Conservation (phyloP, 2,797 vertebrate genomes). For the Merluccius polli region DNA sequence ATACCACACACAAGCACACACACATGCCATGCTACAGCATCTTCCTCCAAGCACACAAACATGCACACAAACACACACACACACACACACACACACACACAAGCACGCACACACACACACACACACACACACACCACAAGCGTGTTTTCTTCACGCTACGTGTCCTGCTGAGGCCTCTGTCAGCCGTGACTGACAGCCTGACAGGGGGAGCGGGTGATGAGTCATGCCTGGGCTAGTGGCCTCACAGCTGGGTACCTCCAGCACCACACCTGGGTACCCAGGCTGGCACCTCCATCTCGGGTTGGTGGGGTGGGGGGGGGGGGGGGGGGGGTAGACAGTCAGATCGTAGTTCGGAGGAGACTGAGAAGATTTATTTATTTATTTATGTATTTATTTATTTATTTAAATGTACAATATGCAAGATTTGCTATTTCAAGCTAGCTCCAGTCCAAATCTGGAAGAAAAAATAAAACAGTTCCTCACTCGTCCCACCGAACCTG, state of each 20-base stretch:
- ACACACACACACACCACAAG: too few relatives aligned
- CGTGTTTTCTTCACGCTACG: slow-evolving; percentile 24
- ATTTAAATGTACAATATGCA: not conserved
- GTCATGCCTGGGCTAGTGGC: slow-evolving; percentile 68
- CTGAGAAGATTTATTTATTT: not conserved
- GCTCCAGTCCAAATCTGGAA: not conserved
- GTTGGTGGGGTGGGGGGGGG: slow-evolving; percentile 11
- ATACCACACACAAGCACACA: not conserved
- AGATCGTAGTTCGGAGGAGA: not conserved
- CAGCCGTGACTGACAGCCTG: slow-evolving; percentile 65
- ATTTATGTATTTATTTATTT: not conserved
- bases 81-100: too few relatives aligned
- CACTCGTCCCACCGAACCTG: not conserved
- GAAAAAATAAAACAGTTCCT: not conserved
- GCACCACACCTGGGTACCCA: slow-evolving; percentile 68
- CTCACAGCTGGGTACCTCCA: slow-evolving; percentile 70
- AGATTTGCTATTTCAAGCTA: not conserved
- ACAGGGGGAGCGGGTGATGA: slow-evolving; percentile 57
- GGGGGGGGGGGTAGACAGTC: slow-evolving; percentile 8
- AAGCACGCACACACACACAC: too few relatives aligned
- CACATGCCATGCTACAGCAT: too few relatives aligned
- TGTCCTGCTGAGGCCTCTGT: slow-evolving; percentile 60
- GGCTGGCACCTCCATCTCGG: slow-evolving; percentile 44
- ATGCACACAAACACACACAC: too few relatives aligned
- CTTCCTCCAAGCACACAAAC: too few relatives aligned